Percentiles rank a stretch among this genome's conserved stretches.
Evolutionary conservation across 2,888 invertebrate species (phyloP).

Genomic region (Sclerodermus sp.): DNA sequence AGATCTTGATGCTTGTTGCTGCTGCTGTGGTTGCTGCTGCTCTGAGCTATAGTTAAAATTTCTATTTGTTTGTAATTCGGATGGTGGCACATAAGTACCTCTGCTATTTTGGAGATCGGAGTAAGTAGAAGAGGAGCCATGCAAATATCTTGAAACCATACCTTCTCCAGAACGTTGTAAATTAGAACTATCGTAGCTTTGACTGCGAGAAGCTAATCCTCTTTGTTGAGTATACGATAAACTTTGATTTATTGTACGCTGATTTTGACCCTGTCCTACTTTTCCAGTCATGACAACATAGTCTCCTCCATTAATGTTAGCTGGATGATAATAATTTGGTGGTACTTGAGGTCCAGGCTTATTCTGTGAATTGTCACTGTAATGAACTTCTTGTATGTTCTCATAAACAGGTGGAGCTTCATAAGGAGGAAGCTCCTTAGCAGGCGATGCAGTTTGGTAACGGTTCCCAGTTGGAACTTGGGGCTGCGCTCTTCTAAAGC

Average conservation of each 20-base stretch:
- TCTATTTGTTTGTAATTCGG: slow-evolving; percentile 48
- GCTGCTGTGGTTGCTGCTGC: slow-evolving; percentile 33
- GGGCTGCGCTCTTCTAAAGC: slow-evolving; percentile 77
- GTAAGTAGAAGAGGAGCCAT: slow-evolving; percentile 35
- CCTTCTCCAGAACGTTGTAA: slow-evolving; percentile 32
- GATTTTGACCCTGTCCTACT: slow-evolving; percentile 36
- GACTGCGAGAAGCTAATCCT: slow-evolving; percentile 34
- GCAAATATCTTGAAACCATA: slow-evolving; percentile 34
- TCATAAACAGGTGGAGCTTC: slow-evolving; percentile 66
- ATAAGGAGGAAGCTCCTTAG: slow-evolving; percentile 62
- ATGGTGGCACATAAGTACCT: slow-evolving; percentile 53
- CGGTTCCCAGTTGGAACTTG: slow-evolving; percentile 71
- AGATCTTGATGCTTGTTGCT: slow-evolving; percentile 41
- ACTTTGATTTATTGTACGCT: slow-evolving; percentile 34
- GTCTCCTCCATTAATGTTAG: slow-evolving; percentile 74
- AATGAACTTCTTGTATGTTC: slow-evolving; percentile 64
- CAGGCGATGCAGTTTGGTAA: slow-evolving; percentile 62
- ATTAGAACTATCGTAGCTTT: slow-evolving; percentile 47
- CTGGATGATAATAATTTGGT: slow-evolving; percentile 56
- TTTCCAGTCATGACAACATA: slow-evolving; percentile 85
- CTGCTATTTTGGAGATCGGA: slow-evolving; percentile 46
- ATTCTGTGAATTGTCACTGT: slow-evolving; percentile 40
- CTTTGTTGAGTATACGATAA: slow-evolving; percentile 33
- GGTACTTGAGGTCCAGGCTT: slow-evolving; percentile 59
- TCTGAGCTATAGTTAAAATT: slow-evolving; percentile 39